phyloP scores from a whole-genome alignment of 92 coral and sea anemone genomes.

The Virgularia gustaviana region DNA sequence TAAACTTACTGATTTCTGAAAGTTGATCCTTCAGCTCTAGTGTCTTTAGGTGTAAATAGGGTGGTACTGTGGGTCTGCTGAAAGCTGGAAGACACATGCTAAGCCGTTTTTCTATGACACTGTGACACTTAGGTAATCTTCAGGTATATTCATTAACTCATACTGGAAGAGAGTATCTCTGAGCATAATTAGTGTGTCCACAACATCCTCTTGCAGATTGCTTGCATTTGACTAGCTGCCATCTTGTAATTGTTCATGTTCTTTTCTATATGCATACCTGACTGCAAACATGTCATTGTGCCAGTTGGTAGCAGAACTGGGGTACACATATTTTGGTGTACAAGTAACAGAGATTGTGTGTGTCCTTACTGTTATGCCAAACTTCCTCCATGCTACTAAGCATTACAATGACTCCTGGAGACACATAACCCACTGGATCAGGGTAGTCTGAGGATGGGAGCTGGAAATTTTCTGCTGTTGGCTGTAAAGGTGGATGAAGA shows the following conservation, averaged over 20 bases:
- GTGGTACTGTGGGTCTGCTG: too few relatives aligned
- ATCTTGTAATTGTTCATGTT: constrained; percentile 40
- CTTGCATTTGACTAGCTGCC: too few relatives aligned
- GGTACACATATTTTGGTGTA: constrained; percentile 47
- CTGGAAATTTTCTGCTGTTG: neutral
- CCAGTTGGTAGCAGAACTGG: constrained; percentile 57
- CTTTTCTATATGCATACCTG: constrained; percentile 22
- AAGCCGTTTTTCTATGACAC: too few relatives aligned
- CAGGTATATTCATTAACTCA: constrained; percentile 36
- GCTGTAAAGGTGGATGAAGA: constrained; percentile 45
- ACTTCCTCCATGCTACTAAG: constrained; percentile 47
- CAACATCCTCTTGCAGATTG: neutral
- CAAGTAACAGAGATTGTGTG: constrained; percentile 41
- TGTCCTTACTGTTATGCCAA: neutral
- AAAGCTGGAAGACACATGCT: too few relatives aligned
- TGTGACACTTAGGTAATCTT: constrained; percentile 13
- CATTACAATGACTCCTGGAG: constrained; percentile 14
- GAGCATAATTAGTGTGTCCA: too few relatives aligned
- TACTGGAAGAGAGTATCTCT: constrained; percentile 42
- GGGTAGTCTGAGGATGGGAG: constrained; percentile 43
- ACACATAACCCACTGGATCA: constrained; percentile 48
- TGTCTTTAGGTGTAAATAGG: too few relatives aligned
- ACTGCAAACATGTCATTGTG: constrained; percentile 42
- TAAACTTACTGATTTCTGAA: too few relatives aligned
- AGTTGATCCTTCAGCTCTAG: too few relatives aligned